phyloP scores from a whole-genome alignment of 2,888 invertebrate genomes.

The Hofmannophila pseudospretella region DNA sequence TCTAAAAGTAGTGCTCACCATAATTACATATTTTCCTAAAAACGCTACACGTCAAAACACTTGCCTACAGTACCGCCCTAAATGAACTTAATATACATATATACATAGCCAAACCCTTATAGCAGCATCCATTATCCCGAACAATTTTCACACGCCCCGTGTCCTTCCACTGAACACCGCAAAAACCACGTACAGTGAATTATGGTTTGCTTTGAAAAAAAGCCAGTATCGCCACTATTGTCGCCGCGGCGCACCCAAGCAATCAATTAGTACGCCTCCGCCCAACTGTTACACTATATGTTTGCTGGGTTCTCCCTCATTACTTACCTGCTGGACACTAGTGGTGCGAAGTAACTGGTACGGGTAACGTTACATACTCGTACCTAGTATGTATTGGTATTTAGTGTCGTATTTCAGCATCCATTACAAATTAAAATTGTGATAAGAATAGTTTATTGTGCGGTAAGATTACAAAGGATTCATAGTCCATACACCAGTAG shows the following conservation, averaged over 20 bases:
- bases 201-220: neutral
- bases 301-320: slow-evolving; percentile 12
- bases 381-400: too few species aligned
- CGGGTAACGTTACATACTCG: neutral
- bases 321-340: slow-evolving; percentile 7
- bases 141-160: neutral
- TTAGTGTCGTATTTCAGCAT: too few species aligned
- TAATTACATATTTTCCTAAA: too few species aligned
- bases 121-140: neutral
- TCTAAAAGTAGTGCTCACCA: too few species aligned
- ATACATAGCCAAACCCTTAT: too few species aligned
- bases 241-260: slow-evolving; percentile 8
- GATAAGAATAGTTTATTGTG: too few species aligned
- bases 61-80: too few species aligned
- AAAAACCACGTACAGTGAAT: slow-evolving; percentile 1
- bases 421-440: too few species aligned
- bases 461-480: too few species aligned
- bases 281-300: slow-evolving; percentile 12
- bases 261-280: slow-evolving; percentile 13
- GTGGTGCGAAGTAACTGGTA: neutral
- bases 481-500: too few species aligned
- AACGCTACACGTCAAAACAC: too few species aligned
- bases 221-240: slow-evolving; percentile 1
- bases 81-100: too few species aligned
- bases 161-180: neutral